Conservation (phyloP, 2,113 vertebrate species). For the Prietella phreatophila region DNA sequence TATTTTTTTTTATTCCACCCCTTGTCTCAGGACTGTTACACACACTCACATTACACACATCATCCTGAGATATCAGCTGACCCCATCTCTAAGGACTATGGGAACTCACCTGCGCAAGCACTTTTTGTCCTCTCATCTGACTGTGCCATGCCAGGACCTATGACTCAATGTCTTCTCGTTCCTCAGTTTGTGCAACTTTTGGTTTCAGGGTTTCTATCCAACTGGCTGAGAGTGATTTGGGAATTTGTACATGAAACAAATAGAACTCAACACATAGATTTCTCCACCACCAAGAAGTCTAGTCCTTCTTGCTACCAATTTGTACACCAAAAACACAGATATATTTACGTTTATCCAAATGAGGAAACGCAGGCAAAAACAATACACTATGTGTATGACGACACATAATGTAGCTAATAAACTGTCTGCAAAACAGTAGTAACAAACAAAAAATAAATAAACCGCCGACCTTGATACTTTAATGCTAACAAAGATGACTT, state of each 20-base stretch:
- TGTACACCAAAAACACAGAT: background rate
- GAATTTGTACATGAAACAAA: background rate
- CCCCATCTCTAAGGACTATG: constrained; percentile 51
- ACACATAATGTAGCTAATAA: too few relatives aligned
- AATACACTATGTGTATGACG: too few relatives aligned
- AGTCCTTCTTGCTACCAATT: background rate
- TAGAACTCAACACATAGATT: background rate
- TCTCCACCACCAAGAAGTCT: background rate
- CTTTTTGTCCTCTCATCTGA: constrained; percentile 22
- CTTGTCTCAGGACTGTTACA: constrained; percentile 23
- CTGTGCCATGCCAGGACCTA: background rate
- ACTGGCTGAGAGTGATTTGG: background rate
- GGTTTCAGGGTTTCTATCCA: background rate
- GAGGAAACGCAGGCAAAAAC: too few relatives aligned
- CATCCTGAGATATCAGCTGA: constrained; percentile 39
- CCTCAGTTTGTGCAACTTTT: background rate
- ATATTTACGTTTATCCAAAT: background rate
- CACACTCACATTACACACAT: constrained; percentile 31
- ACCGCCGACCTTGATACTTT: too few relatives aligned
- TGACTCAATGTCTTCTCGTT: background rate
- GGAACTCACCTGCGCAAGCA: constrained; percentile 54
- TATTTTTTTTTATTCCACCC: background rate
- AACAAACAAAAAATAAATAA: too few relatives aligned
- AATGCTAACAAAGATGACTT: too few relatives aligned
- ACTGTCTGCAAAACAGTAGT: too few relatives aligned